Evolutionary conservation across 64 coral and sea anemone genomes (phyloP).

Genomic region (Catalaphyllia jardinei): DNA sequence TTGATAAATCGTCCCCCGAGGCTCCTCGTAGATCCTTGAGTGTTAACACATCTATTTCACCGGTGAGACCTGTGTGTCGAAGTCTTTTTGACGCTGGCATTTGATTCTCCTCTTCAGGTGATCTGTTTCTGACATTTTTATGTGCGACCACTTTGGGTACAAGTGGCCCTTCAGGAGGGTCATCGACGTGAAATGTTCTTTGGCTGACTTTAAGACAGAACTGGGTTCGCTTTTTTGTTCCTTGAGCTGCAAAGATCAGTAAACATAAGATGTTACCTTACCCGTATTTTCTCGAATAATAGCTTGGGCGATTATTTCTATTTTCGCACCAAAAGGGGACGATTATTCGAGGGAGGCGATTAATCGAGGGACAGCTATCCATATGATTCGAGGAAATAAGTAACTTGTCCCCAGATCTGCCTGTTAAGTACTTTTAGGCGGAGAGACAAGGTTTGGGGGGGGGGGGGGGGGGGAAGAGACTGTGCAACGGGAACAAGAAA

Average conservation of each 20-base stretch:
- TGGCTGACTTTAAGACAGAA: slow-evolving; percentile 64
- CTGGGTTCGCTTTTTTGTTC: slow-evolving; percentile 70
- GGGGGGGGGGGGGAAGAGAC: too few species aligned
- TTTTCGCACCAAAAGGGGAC: too few species aligned
- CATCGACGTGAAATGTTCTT: slow-evolving; percentile 42
- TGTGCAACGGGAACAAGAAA: too few species aligned
- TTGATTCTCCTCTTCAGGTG: slow-evolving; percentile 55
- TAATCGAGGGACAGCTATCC: too few species aligned
- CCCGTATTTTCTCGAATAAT: too few species aligned
- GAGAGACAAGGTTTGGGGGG: too few species aligned
- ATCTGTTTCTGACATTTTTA: slow-evolving; percentile 40
- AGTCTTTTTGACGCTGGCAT: slow-evolving; percentile 56
- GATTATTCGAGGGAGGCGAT: too few species aligned
- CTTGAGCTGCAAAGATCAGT: slow-evolving; percentile 18
- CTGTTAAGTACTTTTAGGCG: too few species aligned
- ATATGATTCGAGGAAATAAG: too few species aligned
- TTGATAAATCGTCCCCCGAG: neutral
- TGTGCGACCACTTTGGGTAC: neutral
- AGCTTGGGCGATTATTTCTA: too few species aligned
- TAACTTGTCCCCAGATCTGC: too few species aligned
- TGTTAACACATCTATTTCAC: slow-evolving; percentile 64
- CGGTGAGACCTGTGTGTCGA: slow-evolving; percentile 80
- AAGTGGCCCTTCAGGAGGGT: neutral
- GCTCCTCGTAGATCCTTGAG: slow-evolving; percentile 22
- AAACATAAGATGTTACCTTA: too few species aligned